phyloP scores from a whole-genome alignment of 2,888 invertebrate genomes.

The Caenorhabditis sulstoni region DNA sequence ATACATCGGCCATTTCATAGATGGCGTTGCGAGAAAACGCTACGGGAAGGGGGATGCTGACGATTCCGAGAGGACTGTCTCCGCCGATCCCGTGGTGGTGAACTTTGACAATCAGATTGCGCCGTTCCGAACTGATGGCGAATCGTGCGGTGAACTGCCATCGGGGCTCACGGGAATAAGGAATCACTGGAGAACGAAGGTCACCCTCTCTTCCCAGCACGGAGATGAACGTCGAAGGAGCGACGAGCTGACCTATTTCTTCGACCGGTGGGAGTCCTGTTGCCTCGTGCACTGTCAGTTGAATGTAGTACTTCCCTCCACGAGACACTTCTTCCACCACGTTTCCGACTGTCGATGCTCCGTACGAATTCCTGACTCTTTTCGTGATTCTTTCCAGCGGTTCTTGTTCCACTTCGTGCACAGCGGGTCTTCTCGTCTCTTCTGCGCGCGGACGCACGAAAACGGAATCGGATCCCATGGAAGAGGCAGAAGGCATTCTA shows the following conservation, averaged over 20 bases:
- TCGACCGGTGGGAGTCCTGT: conserved; percentile 64
- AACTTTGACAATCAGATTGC: conserved; percentile 66
- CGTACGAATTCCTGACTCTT: conserved; percentile 22
- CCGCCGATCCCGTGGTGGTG: conserved; percentile 51
- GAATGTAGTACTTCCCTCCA: conserved; percentile 49
- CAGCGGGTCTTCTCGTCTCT: background rate
- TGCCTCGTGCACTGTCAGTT: conserved; percentile 64
- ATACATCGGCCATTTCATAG: conserved; percentile 62
- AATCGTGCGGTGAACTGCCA: conserved; percentile 69
- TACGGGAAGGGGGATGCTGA: conserved; percentile 55
- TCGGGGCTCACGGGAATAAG: conserved; percentile 47
- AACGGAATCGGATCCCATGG: conserved; percentile 51
- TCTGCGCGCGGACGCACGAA: conserved; percentile 4
- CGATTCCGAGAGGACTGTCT: conserved; percentile 59
- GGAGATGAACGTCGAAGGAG: conserved; percentile 63
- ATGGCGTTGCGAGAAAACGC: conserved; percentile 16
- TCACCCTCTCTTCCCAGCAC: conserved; percentile 68
- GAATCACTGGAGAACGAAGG: conserved; percentile 59
- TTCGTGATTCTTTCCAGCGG: conserved; percentile 11
- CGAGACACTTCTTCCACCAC: conserved; percentile 37
- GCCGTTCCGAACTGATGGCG: conserved; percentile 62
- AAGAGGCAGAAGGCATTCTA: conserved; percentile 13
- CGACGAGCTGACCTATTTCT: conserved; percentile 60
- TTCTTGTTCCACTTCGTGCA: background rate
- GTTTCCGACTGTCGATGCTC: conserved; percentile 36